These are phyloP conservation scores for Chloropsis cyanopogon DNA, from an alignment of 2,113 vertebrate genomes.

Conservation along the genomic window DNA sequence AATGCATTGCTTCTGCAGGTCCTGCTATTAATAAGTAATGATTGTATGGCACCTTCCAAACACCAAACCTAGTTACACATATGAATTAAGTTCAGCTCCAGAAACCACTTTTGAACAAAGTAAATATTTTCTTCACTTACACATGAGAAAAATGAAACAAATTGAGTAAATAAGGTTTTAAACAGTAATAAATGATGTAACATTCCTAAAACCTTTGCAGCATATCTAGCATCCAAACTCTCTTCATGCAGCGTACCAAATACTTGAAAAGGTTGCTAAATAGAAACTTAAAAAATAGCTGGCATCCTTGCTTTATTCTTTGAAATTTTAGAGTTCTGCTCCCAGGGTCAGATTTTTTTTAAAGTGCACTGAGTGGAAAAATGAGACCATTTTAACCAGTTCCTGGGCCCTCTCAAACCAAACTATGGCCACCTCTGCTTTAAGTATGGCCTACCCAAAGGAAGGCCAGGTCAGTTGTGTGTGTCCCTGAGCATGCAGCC, in stretches of 20 bases:
- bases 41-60: conserved; percentile 57
- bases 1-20: conserved; percentile 41
- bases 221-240: background rate
- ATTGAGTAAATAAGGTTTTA: conserved; percentile 28
- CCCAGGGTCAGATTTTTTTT: background rate
- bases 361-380: background rate
- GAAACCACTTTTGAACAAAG: conserved; percentile 29
- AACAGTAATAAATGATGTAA: conserved; percentile 44
- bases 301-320: background rate
- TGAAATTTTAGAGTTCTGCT: background rate
- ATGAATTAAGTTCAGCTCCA: conserved; percentile 54
- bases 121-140: conserved; percentile 50
- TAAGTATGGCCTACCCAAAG: background rate
- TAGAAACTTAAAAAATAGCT: background rate
- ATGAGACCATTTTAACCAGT: background rate
- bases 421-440: background rate
- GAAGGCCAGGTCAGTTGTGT: background rate
- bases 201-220: background rate
- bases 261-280: background rate
- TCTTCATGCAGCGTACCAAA: background rate
- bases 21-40: conserved; percentile 54
- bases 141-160: conserved; percentile 35
- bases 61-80: conserved; percentile 60
- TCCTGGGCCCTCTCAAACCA: background rate
- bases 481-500: background rate